Evolutionary conservation across 2,113 vertebrate species (phyloP).

Genomic region (Strigops habroptila): DNA sequence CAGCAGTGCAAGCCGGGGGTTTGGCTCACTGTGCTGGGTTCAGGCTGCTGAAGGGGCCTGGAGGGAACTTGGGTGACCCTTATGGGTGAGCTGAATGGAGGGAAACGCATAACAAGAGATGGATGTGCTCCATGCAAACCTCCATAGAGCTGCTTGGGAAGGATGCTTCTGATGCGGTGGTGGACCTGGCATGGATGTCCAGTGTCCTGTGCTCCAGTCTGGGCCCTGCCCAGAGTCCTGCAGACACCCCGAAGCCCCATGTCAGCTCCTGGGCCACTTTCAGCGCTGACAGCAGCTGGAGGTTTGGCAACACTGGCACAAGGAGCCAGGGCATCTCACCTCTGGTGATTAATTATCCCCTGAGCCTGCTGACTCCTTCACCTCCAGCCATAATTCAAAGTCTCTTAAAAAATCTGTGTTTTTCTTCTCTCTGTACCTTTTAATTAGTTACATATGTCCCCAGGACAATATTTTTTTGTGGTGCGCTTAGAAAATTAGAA

Average conservation of each 20-base stretch:
- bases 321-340: background rate
- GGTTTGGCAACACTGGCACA: background rate
- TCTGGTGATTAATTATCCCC: conserved; percentile 55
- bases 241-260: background rate
- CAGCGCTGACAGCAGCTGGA: background rate
- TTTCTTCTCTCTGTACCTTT: conserved; percentile 43
- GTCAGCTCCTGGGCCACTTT: background rate
- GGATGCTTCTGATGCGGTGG: fast-evolving
- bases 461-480: background rate
- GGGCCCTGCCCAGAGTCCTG: background rate
- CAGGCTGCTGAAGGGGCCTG: background rate
- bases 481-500: background rate
- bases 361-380: conserved; percentile 49
- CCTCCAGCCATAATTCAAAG: conserved; percentile 63
- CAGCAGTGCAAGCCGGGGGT: fast-evolving
- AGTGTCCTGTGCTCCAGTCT: background rate
- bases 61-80: background rate
- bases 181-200: background rate
- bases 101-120: fast-evolving
- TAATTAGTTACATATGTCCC: conserved; percentile 64
- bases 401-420: conserved; percentile 17
- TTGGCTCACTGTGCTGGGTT: background rate
- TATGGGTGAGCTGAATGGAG: fast-evolving
- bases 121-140: fast-evolving
- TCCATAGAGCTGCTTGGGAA: background rate